Conservation (phyloP, 2,113 vertebrate species). For the Naja naja region DNA sequence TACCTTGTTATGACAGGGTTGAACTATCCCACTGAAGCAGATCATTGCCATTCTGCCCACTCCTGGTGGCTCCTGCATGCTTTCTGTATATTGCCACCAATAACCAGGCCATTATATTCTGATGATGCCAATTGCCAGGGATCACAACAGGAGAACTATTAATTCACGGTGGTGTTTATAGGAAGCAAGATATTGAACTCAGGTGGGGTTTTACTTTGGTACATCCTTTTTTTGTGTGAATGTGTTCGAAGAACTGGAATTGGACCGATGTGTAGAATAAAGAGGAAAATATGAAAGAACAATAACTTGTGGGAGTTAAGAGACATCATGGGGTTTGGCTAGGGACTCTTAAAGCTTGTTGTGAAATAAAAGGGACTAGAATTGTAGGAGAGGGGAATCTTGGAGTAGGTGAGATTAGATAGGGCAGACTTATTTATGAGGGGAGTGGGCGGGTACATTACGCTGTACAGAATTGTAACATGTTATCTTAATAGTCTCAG, state of each 20-base stretch:
- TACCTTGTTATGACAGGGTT: background rate
- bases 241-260: background rate
- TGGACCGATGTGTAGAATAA: background rate
- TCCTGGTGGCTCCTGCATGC: background rate
- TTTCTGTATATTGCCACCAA: background rate
- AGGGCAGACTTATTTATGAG: background rate
- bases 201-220: background rate
- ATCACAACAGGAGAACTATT: background rate
- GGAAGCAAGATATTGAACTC: background rate
- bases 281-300: background rate
- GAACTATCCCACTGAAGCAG: background rate
- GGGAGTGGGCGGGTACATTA: background rate
- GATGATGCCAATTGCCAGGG: background rate
- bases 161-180: background rate
- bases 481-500: background rate
- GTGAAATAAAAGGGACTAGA: background rate
- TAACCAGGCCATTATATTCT: background rate
- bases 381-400: background rate
- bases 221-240: background rate
- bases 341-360: background rate
- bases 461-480: background rate
- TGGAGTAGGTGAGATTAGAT: background rate
- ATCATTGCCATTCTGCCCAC: background rate
- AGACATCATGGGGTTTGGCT: background rate
- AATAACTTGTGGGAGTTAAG: background rate